Conservation (phyloP, 2,113 vertebrate genomes). For the Hymenochirus boettgeri region DNA sequence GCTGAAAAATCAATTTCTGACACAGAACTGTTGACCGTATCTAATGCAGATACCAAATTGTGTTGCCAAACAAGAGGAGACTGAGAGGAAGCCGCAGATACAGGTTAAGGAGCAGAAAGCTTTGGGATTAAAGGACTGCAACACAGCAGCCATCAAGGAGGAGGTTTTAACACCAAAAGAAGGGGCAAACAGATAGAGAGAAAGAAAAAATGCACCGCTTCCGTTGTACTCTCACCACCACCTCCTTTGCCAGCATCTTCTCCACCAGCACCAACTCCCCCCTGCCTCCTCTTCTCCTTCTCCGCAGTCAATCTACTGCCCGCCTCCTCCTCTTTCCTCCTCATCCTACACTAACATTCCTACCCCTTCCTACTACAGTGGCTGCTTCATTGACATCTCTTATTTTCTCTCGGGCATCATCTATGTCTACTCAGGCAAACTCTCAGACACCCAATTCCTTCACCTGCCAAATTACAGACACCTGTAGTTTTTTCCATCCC, state of each 20-base stretch:
- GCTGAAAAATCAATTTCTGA: conserved; percentile 57
- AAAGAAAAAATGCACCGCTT: conserved; percentile 61
- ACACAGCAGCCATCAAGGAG: conserved; percentile 54
- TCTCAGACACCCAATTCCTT: conserved; percentile 69
- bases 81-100: conserved; percentile 60
- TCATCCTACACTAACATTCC: conserved; percentile 50
- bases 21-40: conserved; percentile 47
- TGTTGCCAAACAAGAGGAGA: conserved; percentile 59
- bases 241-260: conserved; percentile 71
- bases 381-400: conserved; percentile 55
- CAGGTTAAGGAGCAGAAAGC: conserved; percentile 57
- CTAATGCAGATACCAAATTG: conserved; percentile 59
- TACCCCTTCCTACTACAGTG: conserved; percentile 53
- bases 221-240: conserved; percentile 66
- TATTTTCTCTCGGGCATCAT: conserved; percentile 57
- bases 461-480: conserved; percentile 66
- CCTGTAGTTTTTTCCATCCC: conserved; percentile 69
- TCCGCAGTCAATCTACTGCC: too few relatives aligned
- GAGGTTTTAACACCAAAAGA: conserved; percentile 63
- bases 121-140: conserved; percentile 60
- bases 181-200: conserved; percentile 45
- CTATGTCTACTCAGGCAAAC: conserved; percentile 70
- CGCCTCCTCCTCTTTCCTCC: conserved; percentile 63
- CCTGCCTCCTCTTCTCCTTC: conserved; percentile 60
- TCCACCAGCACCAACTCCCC: too few relatives aligned